Evolutionary conservation across 2,797 vertebrate species (phyloP).

Genomic region (Trichosurus vulpecula): DNA sequence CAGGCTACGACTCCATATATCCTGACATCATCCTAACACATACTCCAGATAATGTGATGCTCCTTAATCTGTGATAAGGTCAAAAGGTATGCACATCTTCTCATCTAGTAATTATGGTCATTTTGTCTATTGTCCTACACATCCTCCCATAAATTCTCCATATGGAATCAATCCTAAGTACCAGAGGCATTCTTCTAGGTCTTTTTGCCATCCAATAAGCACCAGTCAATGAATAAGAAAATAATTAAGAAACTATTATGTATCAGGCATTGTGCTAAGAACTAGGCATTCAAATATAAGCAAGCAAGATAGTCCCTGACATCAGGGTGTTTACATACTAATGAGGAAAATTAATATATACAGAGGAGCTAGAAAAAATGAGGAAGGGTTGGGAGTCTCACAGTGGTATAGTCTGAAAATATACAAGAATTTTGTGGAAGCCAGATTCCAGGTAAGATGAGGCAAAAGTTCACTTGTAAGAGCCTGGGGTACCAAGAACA

Average conservation of each 20-base stretch:
- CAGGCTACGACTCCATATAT: background rate
- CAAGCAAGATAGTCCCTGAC: background rate
- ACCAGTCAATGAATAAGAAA: background rate
- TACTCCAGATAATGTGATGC: background rate
- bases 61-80: background rate
- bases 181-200: background rate
- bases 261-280: background rate
- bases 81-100: background rate
- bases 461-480: background rate
- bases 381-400: background rate
- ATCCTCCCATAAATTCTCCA: background rate
- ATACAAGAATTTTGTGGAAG: background rate
- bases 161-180: background rate
- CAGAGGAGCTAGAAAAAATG: background rate
- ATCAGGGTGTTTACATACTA: background rate
- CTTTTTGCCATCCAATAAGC: background rate
- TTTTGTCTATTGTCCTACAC: background rate
- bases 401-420: background rate
- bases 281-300: background rate
- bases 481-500: background rate
- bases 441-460: background rate
- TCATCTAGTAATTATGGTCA: background rate
- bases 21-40: background rate
- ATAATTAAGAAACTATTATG: background rate
- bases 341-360: background rate